phyloP scores from a whole-genome alignment of 2,888 invertebrate genomes.

The Pyrocoelia pectoralis region DNA sequence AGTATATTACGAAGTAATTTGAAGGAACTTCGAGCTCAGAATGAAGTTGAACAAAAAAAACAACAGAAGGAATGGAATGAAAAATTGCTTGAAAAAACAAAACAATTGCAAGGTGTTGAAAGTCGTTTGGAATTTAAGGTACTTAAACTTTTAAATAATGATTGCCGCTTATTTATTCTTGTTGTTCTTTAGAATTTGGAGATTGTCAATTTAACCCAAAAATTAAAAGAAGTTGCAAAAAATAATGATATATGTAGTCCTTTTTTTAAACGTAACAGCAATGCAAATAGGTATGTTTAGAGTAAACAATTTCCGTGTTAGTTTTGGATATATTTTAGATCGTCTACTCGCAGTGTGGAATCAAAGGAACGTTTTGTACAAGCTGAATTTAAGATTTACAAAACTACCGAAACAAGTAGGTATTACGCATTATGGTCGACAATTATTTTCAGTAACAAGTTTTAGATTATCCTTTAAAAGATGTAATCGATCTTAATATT shows the following conservation, averaged over 20 bases:
- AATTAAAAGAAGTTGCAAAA: slow-evolving; percentile 49
- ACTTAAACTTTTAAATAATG: not conserved
- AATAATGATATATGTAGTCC: slow-evolving; percentile 29
- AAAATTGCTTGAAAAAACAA: slow-evolving; percentile 59
- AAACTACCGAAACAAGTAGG: slow-evolving; percentile 19
- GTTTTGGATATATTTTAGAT: not conserved
- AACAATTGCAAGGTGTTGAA: slow-evolving; percentile 60
- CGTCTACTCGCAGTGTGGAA: not conserved
- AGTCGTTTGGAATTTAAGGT: slow-evolving; percentile 69
- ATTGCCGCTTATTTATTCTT: not conserved
- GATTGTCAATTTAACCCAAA: slow-evolving; percentile 66
- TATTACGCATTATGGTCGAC: not conserved
- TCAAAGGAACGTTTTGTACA: not conserved
- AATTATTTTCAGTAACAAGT: not conserved
- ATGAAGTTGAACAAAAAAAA: slow-evolving; percentile 58
- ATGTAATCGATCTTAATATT: slow-evolving; percentile 27
- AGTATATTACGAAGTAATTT: slow-evolving; percentile 65
- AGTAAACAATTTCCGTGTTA: too few species aligned
- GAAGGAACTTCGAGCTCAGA: slow-evolving; percentile 60
- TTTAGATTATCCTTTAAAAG: slow-evolving; percentile 36
- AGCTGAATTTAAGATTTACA: not conserved
- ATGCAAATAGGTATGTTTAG: too few species aligned
- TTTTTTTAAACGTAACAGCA: not conserved
- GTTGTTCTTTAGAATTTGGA: slow-evolving; percentile 63
- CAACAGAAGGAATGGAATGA: slow-evolving; percentile 64